phyloP scores from a whole-genome alignment of 2,888 invertebrate genomes.

The Poecilus cupreus region DNA sequence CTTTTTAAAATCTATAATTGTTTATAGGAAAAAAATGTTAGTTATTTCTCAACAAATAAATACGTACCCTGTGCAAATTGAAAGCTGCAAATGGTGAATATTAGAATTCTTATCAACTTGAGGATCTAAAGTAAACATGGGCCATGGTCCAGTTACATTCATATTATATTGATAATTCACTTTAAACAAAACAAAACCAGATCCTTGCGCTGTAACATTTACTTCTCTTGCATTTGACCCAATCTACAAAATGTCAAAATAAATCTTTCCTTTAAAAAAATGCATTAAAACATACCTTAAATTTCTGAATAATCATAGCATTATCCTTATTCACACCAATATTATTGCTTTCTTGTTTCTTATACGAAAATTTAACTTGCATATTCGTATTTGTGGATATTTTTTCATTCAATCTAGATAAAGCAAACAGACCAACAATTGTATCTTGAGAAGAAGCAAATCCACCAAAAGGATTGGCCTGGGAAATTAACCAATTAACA shows the following conservation, averaged over 20 bases:
- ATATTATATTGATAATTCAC: conserved; percentile 88
- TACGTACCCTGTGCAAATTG: conserved; percentile 85
- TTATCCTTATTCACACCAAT: conserved; percentile 86
- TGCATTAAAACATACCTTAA: conserved; percentile 76
- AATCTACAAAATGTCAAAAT: conserved; percentile 69
- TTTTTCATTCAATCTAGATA: conserved; percentile 79
- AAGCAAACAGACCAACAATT: conserved; percentile 82
- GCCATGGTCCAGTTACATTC: conserved; percentile 91
- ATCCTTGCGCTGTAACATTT: conserved; percentile 85
- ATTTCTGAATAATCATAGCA: conserved; percentile 87
- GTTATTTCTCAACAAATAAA: too few relatives aligned
- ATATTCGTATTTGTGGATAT: conserved; percentile 74
- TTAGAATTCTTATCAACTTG: conserved; percentile 88
- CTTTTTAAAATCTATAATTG: neutral
- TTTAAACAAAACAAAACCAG: conserved; percentile 86
- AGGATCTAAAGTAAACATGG: conserved; percentile 90
- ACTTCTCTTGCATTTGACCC: conserved; percentile 78
- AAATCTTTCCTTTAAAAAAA: neutral
- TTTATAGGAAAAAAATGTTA: too few relatives aligned
- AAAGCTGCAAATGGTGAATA: conserved; percentile 84
- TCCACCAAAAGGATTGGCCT: conserved; percentile 82
- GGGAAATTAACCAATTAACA: conserved; percentile 83
- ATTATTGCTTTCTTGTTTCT: conserved; percentile 73
- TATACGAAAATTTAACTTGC: conserved; percentile 69
- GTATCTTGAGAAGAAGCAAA: conserved; percentile 87